Conservation (phyloP, 2,888 invertebrate species). For the Cantharis flavilabris region DNA sequence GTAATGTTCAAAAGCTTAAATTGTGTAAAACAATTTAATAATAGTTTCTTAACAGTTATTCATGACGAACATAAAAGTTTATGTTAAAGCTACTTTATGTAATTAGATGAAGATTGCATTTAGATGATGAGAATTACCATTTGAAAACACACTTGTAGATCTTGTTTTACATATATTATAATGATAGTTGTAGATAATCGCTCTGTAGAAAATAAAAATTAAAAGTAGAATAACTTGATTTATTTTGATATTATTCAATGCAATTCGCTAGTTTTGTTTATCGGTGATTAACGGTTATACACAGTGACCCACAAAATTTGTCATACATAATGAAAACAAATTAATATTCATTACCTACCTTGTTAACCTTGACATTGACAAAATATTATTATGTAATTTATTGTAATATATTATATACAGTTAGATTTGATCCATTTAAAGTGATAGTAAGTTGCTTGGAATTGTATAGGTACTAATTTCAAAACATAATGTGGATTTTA, state of each 20-base stretch:
- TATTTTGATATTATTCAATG: neutral
- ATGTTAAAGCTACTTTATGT: neutral
- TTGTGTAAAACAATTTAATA: neutral
- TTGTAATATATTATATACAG: neutral
- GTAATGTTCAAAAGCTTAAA: neutral
- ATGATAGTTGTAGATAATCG: neutral
- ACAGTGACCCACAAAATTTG: neutral
- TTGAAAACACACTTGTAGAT: neutral
- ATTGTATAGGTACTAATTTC: neutral
- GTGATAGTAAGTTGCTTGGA: neutral
- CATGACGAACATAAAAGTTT: neutral
- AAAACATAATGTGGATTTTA: slow-evolving; percentile 4
- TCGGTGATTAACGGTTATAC: neutral
- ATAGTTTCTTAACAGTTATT: neutral
- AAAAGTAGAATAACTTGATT: neutral
- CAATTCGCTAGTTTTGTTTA: neutral
- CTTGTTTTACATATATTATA: neutral
- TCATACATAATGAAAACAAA: neutral
- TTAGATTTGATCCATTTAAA: neutral
- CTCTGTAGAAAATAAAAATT: neutral
- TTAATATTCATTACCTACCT: neutral
- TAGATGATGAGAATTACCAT: neutral
- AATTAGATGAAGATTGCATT: neutral
- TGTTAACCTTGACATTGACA: slow-evolving; percentile 1
- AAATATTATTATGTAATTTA: neutral